Base-by-base conservation (phyloP, 2,797 vertebrate species). In the Leptatherina wallacei region DNA sequence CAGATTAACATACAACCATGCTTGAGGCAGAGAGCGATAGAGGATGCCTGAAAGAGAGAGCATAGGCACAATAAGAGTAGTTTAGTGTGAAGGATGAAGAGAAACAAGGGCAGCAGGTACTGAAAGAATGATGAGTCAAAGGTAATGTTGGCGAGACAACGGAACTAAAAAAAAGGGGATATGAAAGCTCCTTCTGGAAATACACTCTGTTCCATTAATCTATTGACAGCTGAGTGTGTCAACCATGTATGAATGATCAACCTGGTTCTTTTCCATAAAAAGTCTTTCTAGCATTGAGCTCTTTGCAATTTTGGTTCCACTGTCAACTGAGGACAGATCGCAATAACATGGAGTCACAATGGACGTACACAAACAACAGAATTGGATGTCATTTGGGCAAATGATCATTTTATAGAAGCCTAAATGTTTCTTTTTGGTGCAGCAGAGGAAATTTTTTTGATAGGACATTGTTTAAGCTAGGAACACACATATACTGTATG, bases 1-100 rank as follows among this genome's bases (percentile, higher is more conserved):
- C 69, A 71, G 80, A 89, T 92, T 88, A 89, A 76, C 75, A 86
- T 75, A 68, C 55, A 78, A 65, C 67, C 32, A 16, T 12, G 72
- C 88, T 80, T 71, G 63, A 75, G 88, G 85, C 83, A 49, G 51
- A 58, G 62, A 63, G 60, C 42, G 51, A 51, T 6, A 24, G 36
- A 44, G 60, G 54, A 27, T 64, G 68, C 44, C 49, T 65, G 63
- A 66, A 58, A 61, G 36, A 29, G 49, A 69, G 54, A 82, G 30
- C 40, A 69, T 61, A 18, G 24, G 47, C 13, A 56, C 27, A 61
- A 32, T 57, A 54, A 58, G n/a, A 27, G 51, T 52, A 16, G 36
- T 61, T 60, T 36, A 38, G 22, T 29, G 60, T 42, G 38, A 57
- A 24, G 30, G 57, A 60, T 51, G 22, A 22, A 32, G 57, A 59